Evolutionary conservation across 2,888 invertebrate species (phyloP), one percentile per base, ranked within the genome.

Genomic region (Polydrusus cervinus): DNA sequence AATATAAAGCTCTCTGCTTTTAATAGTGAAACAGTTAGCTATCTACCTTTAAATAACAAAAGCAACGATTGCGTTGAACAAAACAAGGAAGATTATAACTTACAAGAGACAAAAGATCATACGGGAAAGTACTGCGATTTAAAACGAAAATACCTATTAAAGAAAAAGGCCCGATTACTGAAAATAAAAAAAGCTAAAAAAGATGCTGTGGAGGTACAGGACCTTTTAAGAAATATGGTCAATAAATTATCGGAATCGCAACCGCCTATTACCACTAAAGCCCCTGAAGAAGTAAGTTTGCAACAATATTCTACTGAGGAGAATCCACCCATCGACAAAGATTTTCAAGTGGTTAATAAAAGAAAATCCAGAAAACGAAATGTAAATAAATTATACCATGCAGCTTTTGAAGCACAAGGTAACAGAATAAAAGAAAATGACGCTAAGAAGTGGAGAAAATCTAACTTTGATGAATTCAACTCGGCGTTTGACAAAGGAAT

Each of bases 391-490:
- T 34, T 81, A 14, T 81, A 81, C 18, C 71, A 79, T 13, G 49
- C 76, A 5, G 77, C 78, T 1, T 81, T 81, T 47, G 81, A 79
- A 10, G 47, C 69, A 5, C 57, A 80, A 67, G 78, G 79, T 20
- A 77, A 79, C 45, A 78, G 72, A 55, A 78, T 81, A 25, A 81
- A 73, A 20, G 66, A 78, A 20, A 61, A 75, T 14, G 80, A 81
- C 45, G 57, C 68, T 16, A 47, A 65, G 14, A 76, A 72, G 20
- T 78, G 77, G 57, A 61, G 40, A 9, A 68, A 75, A 14, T 75
- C 51, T 34, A 61, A 62, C 51, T 64, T 65, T 45, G 57, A 65
- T 38, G 71, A 67, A n/a, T 51, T 55, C 11, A 66, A 53, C 7
- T 47, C 51, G 30, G 13, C 62, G 16, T 38, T 49, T 3, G 2